phyloP scores from a whole-genome alignment of 2,113 vertebrate species.

The Prunella fulvescens region DNA sequence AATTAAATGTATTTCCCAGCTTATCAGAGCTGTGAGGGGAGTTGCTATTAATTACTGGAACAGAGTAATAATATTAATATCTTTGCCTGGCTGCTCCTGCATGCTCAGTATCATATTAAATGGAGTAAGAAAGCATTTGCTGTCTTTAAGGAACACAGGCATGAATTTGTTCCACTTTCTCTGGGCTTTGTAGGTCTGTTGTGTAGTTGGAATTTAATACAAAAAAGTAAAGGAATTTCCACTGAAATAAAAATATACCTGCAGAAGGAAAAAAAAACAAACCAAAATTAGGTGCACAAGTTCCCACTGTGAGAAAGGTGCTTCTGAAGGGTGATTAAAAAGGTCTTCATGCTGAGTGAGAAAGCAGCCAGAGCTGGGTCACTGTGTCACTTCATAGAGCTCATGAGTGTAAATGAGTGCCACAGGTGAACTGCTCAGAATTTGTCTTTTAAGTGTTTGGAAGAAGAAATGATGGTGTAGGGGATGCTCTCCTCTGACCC shows the following conservation, averaged over 20 bases:
- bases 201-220: background rate
- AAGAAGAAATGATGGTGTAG: background rate
- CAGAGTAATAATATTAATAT: conserved; percentile 1
- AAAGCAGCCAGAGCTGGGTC: background rate
- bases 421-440: background rate
- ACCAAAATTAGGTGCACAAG: background rate
- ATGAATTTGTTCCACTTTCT: background rate
- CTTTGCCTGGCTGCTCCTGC: background rate
- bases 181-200: background rate
- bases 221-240: background rate
- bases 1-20: background rate
- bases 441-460: background rate
- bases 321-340: background rate
- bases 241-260: background rate
- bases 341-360: background rate
- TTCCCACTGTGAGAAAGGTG: background rate
- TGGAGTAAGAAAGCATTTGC: background rate
- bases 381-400: background rate
- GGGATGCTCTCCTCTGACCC: background rate
- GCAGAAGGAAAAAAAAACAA: background rate
- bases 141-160: background rate
- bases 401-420: background rate
- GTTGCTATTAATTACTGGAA: conserved; percentile 34
- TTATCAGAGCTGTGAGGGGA: conserved; percentile 11
- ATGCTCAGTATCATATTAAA: background rate